Conservation (phyloP, 2,888 invertebrate genomes). For the Pegoplata infirma region DNA sequence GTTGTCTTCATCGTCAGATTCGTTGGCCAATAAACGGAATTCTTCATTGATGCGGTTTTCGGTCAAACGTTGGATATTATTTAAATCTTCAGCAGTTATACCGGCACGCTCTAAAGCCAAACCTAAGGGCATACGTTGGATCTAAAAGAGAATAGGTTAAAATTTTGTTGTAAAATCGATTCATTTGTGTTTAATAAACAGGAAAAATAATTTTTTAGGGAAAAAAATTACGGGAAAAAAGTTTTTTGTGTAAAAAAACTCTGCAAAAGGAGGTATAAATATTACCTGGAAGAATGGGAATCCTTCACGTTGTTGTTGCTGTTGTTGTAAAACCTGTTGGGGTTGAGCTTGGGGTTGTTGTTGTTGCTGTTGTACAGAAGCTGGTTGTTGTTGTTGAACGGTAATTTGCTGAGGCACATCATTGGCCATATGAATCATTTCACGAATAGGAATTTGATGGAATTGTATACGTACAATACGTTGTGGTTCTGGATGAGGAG, state of each 20-base stretch:
- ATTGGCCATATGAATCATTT: conserved; percentile 75
- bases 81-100: conserved; percentile 77
- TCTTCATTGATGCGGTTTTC: conserved; percentile 77
- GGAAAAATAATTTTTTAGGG: neutral
- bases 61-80: conserved; percentile 78
- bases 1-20: conserved; percentile 69
- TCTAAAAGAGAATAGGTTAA: conserved; percentile 66
- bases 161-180: no score
- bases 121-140: conserved; percentile 76
- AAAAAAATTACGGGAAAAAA: neutral
- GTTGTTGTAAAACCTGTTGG: conserved; percentile 45
- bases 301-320: conserved; percentile 71
- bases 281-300: conserved; percentile 71
- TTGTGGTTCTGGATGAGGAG: conserved; percentile 78
- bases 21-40: conserved; percentile 74
- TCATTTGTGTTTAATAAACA: no score
- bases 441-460: conserved; percentile 79
- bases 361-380: conserved; percentile 43
- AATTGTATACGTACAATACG: conserved; percentile 77
- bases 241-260: no score
- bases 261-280: no score
- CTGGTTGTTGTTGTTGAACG: conserved; percentile 66
- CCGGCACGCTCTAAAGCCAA: conserved; percentile 77
- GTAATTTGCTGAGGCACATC: conserved; percentile 75
- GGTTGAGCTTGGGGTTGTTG: conserved; percentile 32